phyloP scores from a whole-genome alignment of 2,113 vertebrate genomes.

The Hypocryptadius cinnamomeus region DNA sequence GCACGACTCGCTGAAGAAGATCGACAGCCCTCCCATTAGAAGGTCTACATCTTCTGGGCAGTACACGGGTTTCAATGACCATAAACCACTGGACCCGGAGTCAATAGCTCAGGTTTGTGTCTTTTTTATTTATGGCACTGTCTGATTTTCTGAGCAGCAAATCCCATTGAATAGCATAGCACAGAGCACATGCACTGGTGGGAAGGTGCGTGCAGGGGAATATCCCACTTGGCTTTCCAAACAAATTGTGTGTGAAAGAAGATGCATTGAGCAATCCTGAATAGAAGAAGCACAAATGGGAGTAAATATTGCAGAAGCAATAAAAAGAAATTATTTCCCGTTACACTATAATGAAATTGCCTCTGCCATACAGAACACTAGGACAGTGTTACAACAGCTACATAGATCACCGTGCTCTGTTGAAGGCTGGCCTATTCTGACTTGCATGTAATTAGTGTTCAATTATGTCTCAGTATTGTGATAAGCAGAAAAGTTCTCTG shows the following conservation, averaged over 20 bases:
- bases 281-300: not conserved
- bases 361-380: not conserved
- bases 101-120: slow-evolving; percentile 94
- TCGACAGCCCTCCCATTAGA: slow-evolving; percentile 91
- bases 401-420: not conserved
- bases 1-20: slow-evolving; percentile 91
- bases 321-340: not conserved
- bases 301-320: not conserved
- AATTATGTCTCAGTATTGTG: not conserved
- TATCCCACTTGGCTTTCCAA: not conserved
- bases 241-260: not conserved
- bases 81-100: slow-evolving; percentile 93
- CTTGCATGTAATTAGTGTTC: not conserved
- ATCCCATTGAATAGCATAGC: not conserved
- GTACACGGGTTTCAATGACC: slow-evolving; percentile 86
- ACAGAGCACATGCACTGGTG: not conserved
- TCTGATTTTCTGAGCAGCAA: not conserved
- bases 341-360: not conserved
- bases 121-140: not conserved
- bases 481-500: not conserved
- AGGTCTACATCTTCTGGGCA: slow-evolving; percentile 96
- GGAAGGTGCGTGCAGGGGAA: not conserved
- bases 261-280: not conserved
- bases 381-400: not conserved
- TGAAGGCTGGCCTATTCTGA: not conserved